Evolutionary conservation across 30 jellyfish, hydroid and myxozoan genomes (phyloP), one percentile per base, ranked within the genome.

Genomic region (Sanderia malayensis): DNA sequence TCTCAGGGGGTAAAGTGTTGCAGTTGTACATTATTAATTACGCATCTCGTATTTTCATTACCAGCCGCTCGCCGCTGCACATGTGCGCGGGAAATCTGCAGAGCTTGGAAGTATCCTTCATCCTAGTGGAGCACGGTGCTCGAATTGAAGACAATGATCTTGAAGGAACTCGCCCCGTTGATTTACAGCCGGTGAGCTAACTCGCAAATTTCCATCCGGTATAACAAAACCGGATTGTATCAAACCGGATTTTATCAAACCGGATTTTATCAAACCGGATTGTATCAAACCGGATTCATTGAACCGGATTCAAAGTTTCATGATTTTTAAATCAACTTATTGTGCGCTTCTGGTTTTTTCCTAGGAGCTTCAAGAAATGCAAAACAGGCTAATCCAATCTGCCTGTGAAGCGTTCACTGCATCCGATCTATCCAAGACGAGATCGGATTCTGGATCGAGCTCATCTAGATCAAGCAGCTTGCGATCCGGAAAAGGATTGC

Each of bases 331-430:
- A n/a, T n/a, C n/a, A n/a, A n/a, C n/a, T n/a, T n/a, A n/a, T n/a
- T n/a, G n/a, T n/a, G n/a, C n/a, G n/a, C n/a, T n/a, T n/a, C n/a
- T n/a, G n/a, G n/a, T n/a, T n/a, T 25, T n/a, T 44, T 29, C 26
- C 58, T 71, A 92, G 98, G 98, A 92, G 33, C 81, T 92, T 9
- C 95, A 86, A 64, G 98, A 92, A 46, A 92, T 84, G 96, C 98
- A 92, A 70, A 92, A 84, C 75, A 87, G 98, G 3, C 53, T 92
- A 17, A 81, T 92, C 46, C 98, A 92, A 62, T 92, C 98, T 20
- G 95, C 96, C 1, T 78, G 93, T 60, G 98, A 92, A 62, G 95
- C 98, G 4, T 92, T 92, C 47, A 95, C 96, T 0, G 89, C 93
- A 2, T 30, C 94, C 27, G 98, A 92, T 26, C 34, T 83, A 20